A percentile compares a stretch with the other conserved stretches of the same genome.
These are phyloP conservation scores for Conopomorpha cramerella DNA, from an alignment of 1,140 invertebrate genomes.

Conservation along the genomic window DNA sequence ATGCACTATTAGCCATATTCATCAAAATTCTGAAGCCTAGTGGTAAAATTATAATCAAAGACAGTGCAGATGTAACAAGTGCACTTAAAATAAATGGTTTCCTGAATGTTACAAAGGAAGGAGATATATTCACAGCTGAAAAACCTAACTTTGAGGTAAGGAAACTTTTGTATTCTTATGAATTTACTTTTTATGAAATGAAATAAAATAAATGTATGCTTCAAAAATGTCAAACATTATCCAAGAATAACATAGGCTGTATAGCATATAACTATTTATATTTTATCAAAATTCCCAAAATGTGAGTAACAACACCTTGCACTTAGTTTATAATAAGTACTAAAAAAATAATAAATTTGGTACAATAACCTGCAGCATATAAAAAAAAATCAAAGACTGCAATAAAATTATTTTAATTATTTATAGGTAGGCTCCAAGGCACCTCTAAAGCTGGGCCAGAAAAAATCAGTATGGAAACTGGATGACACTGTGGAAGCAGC, in stretches of 20 bases:
- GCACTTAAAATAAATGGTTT: slow-evolving; percentile 69
- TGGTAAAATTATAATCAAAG: slow-evolving; percentile 55
- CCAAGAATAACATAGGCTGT: too few species aligned
- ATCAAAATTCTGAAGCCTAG: slow-evolving; percentile 65
- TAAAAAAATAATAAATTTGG: too few species aligned
- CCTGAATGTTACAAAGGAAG: slow-evolving; percentile 50
- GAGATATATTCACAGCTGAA: slow-evolving; percentile 50
- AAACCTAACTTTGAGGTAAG: slow-evolving; percentile 74
- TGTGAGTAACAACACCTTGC: too few species aligned
- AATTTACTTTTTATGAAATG: not conserved
- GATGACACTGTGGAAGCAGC: slow-evolving; percentile 63
- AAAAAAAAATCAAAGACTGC: too few species aligned
- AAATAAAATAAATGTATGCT: not conserved
- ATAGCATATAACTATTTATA: too few species aligned
- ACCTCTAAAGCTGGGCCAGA: slow-evolving; percentile 57
- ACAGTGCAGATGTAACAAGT: slow-evolving; percentile 44
- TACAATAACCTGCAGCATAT: too few species aligned
- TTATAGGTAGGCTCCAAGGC: slow-evolving; percentile 65
- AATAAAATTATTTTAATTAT: slow-evolving; percentile 6
- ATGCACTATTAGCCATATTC: slow-evolving; percentile 56
- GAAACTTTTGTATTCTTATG: slow-evolving; percentile 28
- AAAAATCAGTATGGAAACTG: slow-evolving; percentile 54
- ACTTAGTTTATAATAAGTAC: too few species aligned
- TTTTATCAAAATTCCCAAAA: too few species aligned
- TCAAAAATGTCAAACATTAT: too few species aligned